Evolutionary conservation across 2,113 vertebrate genomes (phyloP).

Genomic region (Oceanites oceanicus): DNA sequence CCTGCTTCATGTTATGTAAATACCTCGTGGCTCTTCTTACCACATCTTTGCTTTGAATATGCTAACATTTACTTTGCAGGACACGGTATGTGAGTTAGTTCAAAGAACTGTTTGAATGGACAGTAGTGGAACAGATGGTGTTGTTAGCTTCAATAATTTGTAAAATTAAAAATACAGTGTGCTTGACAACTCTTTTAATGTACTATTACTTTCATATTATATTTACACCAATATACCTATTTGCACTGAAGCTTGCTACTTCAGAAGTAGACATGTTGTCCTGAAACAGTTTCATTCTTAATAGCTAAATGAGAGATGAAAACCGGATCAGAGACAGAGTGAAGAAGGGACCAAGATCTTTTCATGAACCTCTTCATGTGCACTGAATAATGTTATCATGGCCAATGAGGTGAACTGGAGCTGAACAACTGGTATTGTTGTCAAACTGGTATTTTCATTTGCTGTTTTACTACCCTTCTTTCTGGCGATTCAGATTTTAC

Average conservation of each 20-base stretch:
- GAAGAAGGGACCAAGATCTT: background rate
- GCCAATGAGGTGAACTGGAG: background rate
- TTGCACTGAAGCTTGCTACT: background rate
- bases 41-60: accelerated
- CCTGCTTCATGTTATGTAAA: background rate
- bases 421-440: background rate
- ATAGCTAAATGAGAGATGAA: background rate
- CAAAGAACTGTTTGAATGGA: background rate
- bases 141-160: background rate
- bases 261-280: background rate
- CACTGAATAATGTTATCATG: accelerated
- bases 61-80: background rate
- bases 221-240: background rate
- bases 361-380: accelerated
- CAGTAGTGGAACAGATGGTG: accelerated
- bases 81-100: background rate
- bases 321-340: background rate
- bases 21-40: background rate
- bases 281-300: background rate
- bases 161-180: background rate
- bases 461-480: background rate
- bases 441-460: background rate
- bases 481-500: background rate
- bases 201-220: background rate
- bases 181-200: background rate